Percentiles rank a stretch among this genome's conserved stretches.
Evolutionary conservation across 2,888 invertebrate genomes (phyloP).

Genomic region (Monoplex corrugatus): DNA sequence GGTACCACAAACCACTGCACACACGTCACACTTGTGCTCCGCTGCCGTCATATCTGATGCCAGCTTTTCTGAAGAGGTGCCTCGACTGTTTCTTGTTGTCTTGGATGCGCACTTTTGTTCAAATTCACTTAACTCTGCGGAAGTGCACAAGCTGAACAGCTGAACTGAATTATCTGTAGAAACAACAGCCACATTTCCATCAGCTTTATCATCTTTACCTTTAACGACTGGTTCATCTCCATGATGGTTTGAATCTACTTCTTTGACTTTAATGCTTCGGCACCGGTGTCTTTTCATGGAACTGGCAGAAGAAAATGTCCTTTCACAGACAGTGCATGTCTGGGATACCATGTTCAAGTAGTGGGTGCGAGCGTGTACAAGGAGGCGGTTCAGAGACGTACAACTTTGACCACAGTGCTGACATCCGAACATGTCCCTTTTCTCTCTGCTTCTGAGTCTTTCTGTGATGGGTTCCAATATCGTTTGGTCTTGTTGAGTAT

Average conservation of each 20-base stretch:
- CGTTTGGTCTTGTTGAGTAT: too few relatives aligned
- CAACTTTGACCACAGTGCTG: conserved; percentile 11
- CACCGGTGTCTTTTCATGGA: not conserved
- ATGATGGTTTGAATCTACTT: not conserved
- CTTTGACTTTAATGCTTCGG: not conserved
- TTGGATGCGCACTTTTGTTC: not conserved
- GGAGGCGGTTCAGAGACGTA: not conserved
- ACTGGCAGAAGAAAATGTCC: not conserved
- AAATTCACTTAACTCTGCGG: not conserved
- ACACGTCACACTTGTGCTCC: not conserved
- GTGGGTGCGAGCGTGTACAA: not conserved
- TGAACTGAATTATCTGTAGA: not conserved
- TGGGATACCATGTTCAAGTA: not conserved
- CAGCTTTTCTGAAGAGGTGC: not conserved
- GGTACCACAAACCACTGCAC: not conserved
- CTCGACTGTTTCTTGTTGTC: not conserved
- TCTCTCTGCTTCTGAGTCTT: not conserved
- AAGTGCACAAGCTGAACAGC: not conserved
- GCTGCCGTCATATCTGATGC: not conserved
- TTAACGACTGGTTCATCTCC: not conserved
- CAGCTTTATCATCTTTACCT: not conserved
- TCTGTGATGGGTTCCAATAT: too few relatives aligned
- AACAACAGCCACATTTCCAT: not conserved
- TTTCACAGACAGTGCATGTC: not conserved
- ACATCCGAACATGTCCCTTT: not conserved